Conservation (phyloP, 2,113 vertebrate species). For the Oophaga pumilio region DNA sequence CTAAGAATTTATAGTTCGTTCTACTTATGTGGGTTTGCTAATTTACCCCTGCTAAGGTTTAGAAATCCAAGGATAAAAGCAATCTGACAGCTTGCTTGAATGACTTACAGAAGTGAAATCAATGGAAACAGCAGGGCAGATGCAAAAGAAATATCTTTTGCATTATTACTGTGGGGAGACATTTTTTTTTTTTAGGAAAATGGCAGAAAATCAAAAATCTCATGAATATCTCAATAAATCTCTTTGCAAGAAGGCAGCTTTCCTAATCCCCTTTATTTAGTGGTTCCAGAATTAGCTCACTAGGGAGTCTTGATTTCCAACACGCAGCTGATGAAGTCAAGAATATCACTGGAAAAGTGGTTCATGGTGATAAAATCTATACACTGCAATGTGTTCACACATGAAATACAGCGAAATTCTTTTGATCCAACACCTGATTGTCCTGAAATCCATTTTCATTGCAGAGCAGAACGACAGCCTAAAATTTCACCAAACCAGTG, state of each 20-base stretch:
- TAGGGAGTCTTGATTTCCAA: neutral
- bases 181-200: conserved; percentile 22
- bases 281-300: conserved; percentile 12
- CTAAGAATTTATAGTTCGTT: conserved; percentile 15
- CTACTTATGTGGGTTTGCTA: conserved; percentile 44
- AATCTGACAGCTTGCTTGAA: conserved; percentile 42
- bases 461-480: neutral
- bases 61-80: conserved; percentile 33
- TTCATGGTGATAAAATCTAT: neutral
- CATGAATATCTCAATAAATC: conserved; percentile 14
- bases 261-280: conserved; percentile 12
- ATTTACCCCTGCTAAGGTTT: conserved; percentile 34
- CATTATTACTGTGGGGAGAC: neutral
- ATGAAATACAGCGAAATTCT: neutral
- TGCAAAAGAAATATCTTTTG: conserved; percentile 31
- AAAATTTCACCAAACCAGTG: neutral
- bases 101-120: conserved; percentile 37
- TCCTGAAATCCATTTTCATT: neutral
- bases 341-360: conserved; percentile 13
- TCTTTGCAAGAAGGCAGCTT: conserved; percentile 4
- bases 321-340: neutral
- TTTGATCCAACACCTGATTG: neutral
- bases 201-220: conserved; percentile 20
- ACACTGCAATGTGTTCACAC: neutral
- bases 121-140: conserved; percentile 28